Conservation (phyloP, 92 coral and sea anemone species). For the Paramuricea clavata region DNA sequence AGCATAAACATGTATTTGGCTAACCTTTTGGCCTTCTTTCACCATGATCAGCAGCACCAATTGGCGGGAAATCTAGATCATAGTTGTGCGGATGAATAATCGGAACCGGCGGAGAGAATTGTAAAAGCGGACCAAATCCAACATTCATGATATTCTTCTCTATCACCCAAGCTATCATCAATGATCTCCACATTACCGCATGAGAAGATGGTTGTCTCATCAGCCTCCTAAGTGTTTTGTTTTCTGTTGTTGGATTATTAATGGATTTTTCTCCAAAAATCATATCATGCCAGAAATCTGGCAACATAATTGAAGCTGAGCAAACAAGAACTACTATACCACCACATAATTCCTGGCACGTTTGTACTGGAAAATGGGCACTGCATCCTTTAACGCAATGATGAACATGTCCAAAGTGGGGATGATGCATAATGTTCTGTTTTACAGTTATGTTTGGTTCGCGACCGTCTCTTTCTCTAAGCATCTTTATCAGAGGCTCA, state of each 20-base stretch:
- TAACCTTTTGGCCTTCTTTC: too few species aligned
- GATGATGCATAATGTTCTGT: conserved; percentile 14
- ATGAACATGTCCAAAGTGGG: conserved; percentile 29
- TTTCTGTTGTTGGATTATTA: background rate
- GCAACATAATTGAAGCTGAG: conserved; percentile 18
- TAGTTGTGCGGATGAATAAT: too few species aligned
- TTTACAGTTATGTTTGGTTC: background rate
- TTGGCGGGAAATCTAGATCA: too few species aligned
- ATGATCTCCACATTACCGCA: conserved; percentile 27
- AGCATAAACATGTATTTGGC: too few species aligned
- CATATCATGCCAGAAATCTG: conserved; percentile 45
- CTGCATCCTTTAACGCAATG: conserved; percentile 41
- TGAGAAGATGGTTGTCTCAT: conserved; percentile 49
- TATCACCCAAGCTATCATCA: conserved; percentile 43
- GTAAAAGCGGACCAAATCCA: too few species aligned
- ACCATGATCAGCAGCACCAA: too few species aligned
- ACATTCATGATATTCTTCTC: background rate
- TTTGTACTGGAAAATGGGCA: conserved; percentile 42
- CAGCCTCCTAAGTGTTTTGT: conserved; percentile 10
- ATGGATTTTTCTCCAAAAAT: conserved; percentile 1
- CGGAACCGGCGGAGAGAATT: too few species aligned
- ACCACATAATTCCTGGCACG: conserved; percentile 51
- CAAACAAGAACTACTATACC: conserved; percentile 53
- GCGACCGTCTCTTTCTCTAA: conserved; percentile 19
- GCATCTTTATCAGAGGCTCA: conserved; percentile 46